Conservation (phyloP, 2,888 invertebrate genomes). For the Drosophila kambysellisi region DNA sequence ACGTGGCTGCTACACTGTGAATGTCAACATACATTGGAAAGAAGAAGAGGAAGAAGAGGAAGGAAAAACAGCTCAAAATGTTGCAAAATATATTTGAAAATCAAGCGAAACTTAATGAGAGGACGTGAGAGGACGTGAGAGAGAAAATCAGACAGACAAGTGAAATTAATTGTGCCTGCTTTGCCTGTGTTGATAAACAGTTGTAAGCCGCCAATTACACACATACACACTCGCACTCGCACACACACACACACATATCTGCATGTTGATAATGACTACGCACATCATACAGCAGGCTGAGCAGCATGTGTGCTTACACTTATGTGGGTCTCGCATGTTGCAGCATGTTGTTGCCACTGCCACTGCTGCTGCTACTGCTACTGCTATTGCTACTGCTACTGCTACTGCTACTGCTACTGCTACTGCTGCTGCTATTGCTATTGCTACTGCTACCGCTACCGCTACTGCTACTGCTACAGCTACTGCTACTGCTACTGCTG, state of each 20-base stretch:
- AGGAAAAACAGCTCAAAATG: slow-evolving; percentile 27
- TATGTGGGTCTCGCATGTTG: slow-evolving; percentile 6
- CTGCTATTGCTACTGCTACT: not conserved
- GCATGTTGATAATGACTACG: slow-evolving; percentile 14
- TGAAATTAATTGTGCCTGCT: slow-evolving; percentile 40
- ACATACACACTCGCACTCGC: not conserved
- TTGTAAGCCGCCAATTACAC: slow-evolving; percentile 34
- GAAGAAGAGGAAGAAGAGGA: not conserved
- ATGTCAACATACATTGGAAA: slow-evolving; percentile 29
- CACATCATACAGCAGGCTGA: not conserved
- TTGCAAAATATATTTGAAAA: slow-evolving; percentile 28
- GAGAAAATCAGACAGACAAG: slow-evolving; percentile 23
- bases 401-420: not conserved
- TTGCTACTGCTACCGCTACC: too few relatives aligned
- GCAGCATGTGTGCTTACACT: not conserved
- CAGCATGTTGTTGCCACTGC: not conserved
- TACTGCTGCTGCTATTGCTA: too few relatives aligned
- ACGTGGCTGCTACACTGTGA: slow-evolving; percentile 14
- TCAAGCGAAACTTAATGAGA: slow-evolving; percentile 20
- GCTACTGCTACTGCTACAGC: too few relatives aligned
- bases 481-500: too few relatives aligned
- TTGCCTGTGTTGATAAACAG: slow-evolving; percentile 35
- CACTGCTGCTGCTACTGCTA: not conserved
- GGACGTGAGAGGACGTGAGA: not conserved
- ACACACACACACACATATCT: not conserved